Base-by-base conservation (phyloP, 1,140 invertebrate genomes). In the Choristoneura fumiferana region DNA sequence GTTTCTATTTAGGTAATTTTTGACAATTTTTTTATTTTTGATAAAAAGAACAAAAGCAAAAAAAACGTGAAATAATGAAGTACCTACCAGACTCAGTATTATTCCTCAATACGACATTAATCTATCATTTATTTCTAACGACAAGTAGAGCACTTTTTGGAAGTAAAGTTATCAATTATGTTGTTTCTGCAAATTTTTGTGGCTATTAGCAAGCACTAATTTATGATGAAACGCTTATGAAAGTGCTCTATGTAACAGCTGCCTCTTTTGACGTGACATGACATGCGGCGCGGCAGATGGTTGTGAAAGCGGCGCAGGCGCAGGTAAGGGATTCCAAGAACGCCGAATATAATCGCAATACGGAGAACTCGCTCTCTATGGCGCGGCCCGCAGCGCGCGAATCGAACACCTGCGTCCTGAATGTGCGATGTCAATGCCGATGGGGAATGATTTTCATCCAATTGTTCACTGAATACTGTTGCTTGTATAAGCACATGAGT, bases 291-390 rank as follows among this genome's bases (percentile, higher is more conserved):
- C 57, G 75, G 83, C 83, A 84, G 81, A 85, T 86, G 83, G 70
- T 75, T 78, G 85, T 83, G 85, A 86, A 85, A 86, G 85, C 82
- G 66, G 71, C 75, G 62, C 69, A 56, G 60, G 62, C 67, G 76
- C 82, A 88, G 85, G 85, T 88, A 88, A 72, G 74, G 71, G 73
- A 69, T 86, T 86, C 85, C 68, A 65, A 83, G 85, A 88, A 88
- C 73, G 75, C 81, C 85, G 78, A 88, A 88, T 86, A 88, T 88
- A 88, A 87, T 84, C 79, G 74, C 67, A 65, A 62, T 86, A 86
- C 85, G 73, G 60, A 73, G 83, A 86, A 88, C 68, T 78, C 81
- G 71, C 75, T 81, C 76, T 81, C 76, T 54, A 54, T 55, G 58
- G 65, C 54, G 54, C 37, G 36, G 35, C 43, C 34, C 55, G 38